Evolutionary conservation across 1,140 invertebrate genomes (phyloP), one percentile per base, ranked within the genome.

Genomic region (Contarinia nasturtii): DNA sequence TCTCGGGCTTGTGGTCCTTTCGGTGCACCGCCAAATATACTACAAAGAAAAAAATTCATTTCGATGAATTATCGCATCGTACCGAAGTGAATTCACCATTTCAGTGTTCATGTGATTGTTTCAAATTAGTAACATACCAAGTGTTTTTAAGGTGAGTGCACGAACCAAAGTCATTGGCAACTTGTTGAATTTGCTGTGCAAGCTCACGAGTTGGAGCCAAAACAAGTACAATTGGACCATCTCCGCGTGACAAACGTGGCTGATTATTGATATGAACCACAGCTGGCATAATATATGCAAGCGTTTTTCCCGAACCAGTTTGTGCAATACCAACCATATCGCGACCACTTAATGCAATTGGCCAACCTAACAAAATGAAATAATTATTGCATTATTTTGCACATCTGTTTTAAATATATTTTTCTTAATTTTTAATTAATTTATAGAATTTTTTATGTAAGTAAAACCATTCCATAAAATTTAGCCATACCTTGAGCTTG

Each of bases 271-370:
- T 94, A 57, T 97, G 93, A 36, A 97, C 83, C 57, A 96, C 88
- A 7, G 82, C 82, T 18, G 82, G 82, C 46, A 86, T 59, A 51
- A 84, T 78, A 55, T 85, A 86, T 33, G 86, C 86, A 2, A 93
- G 63, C 4, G 89, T 92, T 67, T 93, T 92, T 38, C 89, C 89
- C 36, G 87, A 92, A 22, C 88, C 89, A n/a, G 90, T 94, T 49
- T 90, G 90, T 40, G 94, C 93, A 54, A 97, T 95, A 33, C 90
- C 92, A 3, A 93, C 86, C 75, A 95, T 79, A 66, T 97, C 89
- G 56, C 80, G 69, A 21, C 92, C 92, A 65, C 82, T 86, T 22
- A 96, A 65, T 44, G 90, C 90, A 54, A 94, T 89, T 2, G 91
- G 90, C 89, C 90, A 94, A 20, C 85, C 27, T 27, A 27, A 27